Evolutionary conservation across 2,888 invertebrate genomes (phyloP).

Genomic region (Ecdyonurus torrentis): DNA sequence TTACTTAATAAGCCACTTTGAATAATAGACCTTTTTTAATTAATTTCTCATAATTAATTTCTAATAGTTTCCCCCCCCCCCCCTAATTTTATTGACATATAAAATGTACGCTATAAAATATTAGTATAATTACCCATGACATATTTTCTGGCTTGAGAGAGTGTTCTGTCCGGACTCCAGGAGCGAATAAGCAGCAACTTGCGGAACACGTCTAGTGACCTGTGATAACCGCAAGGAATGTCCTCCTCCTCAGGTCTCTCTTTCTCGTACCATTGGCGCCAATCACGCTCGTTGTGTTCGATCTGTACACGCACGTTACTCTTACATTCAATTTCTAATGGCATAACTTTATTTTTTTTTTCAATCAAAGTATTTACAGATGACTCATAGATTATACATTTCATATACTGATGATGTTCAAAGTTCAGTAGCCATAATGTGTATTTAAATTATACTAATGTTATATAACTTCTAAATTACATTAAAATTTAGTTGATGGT

Average conservation of each 20-base stretch:
- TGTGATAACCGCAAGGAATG: slow-evolving; percentile 79
- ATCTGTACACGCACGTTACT: slow-evolving; percentile 38
- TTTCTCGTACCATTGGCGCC: slow-evolving; percentile 82
- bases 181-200: slow-evolving; percentile 72
- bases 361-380: too few relatives aligned
- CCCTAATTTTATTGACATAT: neutral
- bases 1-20: neutral
- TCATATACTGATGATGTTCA: too few relatives aligned
- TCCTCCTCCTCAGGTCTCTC: slow-evolving; percentile 84
- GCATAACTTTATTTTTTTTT: too few relatives aligned
- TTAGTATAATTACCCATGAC: slow-evolving; percentile 45
- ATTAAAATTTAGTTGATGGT: too few relatives aligned
- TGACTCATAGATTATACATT: too few relatives aligned
- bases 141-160: slow-evolving; percentile 84
- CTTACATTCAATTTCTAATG: too few relatives aligned
- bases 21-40: neutral
- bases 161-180: slow-evolving; percentile 89
- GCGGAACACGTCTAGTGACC: slow-evolving; percentile 70
- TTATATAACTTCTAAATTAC: too few relatives aligned
- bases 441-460: too few relatives aligned
- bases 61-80: too few relatives aligned
- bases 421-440: too few relatives aligned
- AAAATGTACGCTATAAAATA: neutral
- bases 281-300: slow-evolving; percentile 69
- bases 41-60: neutral